Conservation (phyloP, 1,140 invertebrate species). For the Paraescarpia echinospica region DNA sequence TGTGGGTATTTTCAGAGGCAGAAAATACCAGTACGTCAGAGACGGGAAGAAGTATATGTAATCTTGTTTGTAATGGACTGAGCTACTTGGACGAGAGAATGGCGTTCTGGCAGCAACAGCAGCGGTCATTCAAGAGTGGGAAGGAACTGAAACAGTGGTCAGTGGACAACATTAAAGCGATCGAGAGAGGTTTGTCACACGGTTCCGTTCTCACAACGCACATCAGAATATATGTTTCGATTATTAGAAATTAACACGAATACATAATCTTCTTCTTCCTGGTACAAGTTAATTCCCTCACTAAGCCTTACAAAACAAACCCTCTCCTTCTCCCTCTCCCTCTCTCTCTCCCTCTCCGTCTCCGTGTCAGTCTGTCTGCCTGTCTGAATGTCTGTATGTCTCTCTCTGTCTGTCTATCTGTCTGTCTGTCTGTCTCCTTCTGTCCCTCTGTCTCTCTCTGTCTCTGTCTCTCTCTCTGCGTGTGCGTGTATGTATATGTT, state of each 20-base stretch:
- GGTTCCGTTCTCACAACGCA: not conserved
- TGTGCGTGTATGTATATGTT: not conserved
- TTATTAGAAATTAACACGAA: no score
- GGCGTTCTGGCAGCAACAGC: constrained; percentile 60
- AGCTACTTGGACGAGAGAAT: constrained; percentile 53
- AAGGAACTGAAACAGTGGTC: constrained; percentile 36
- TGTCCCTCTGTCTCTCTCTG: no score
- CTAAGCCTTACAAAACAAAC: no score
- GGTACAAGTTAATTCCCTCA: no score
- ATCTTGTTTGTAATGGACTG: constrained; percentile 49
- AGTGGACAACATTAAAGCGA: constrained; percentile 49
- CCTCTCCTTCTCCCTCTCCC: no score
- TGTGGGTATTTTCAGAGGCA: constrained; percentile 32
- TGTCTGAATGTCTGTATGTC: no score
- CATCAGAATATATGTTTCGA: not conserved
- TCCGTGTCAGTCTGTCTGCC: no score
- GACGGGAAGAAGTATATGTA: constrained; percentile 45
- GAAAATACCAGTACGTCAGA: constrained; percentile 32
- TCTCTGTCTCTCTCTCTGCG: not conserved
- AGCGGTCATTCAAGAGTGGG: constrained; percentile 42
- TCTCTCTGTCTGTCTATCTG: no score
- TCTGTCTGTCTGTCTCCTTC: no score
- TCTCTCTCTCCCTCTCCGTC: no score
- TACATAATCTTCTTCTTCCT: no score
- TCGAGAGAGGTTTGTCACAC: constrained; percentile 52